phyloP scores from a whole-genome alignment of 1,140 invertebrate species.

The Bombus superbus region DNA sequence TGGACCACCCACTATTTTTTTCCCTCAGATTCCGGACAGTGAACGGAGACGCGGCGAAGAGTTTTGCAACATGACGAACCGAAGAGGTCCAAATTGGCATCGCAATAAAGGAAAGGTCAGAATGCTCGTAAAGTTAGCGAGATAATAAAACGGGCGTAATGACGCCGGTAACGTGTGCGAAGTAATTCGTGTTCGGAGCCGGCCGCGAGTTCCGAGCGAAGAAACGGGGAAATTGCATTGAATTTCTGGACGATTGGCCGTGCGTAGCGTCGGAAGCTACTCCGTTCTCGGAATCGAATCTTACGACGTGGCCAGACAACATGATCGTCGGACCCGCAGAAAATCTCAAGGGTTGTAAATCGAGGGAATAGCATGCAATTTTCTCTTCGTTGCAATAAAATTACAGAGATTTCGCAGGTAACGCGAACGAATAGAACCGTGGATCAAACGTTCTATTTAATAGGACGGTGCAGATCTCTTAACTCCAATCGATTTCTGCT shows the following conservation, averaged over 20 bases:
- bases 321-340: not conserved
- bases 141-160: slow-evolving; percentile 63
- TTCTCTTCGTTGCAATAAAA: not conserved
- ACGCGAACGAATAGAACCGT: not conserved
- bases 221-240: slow-evolving; percentile 15
- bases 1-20: not conserved
- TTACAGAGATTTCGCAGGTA: not conserved
- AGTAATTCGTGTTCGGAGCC: slow-evolving; percentile 1
- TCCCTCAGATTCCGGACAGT: not conserved
- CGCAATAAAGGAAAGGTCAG: slow-evolving; percentile 62
- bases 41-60: not conserved
- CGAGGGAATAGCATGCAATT: not conserved
- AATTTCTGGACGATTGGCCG: slow-evolving; percentile 4
- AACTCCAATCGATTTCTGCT: too few relatives aligned
- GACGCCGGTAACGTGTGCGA: slow-evolving; percentile 43
- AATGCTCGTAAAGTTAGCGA: slow-evolving; percentile 61
- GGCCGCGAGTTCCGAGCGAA: not conserved
- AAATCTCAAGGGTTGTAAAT: not conserved
- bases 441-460: not conserved
- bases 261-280: not conserved
- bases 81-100: slow-evolving; percentile 28
- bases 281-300: slow-evolving; percentile 10
- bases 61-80: not conserved
- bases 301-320: not conserved
- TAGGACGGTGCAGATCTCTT: too few relatives aligned